Evolutionary conservation across 2,113 vertebrate genomes (phyloP), one percentile per base, ranked within the genome.

Genomic region (Dipodomys stephensi): DNA sequence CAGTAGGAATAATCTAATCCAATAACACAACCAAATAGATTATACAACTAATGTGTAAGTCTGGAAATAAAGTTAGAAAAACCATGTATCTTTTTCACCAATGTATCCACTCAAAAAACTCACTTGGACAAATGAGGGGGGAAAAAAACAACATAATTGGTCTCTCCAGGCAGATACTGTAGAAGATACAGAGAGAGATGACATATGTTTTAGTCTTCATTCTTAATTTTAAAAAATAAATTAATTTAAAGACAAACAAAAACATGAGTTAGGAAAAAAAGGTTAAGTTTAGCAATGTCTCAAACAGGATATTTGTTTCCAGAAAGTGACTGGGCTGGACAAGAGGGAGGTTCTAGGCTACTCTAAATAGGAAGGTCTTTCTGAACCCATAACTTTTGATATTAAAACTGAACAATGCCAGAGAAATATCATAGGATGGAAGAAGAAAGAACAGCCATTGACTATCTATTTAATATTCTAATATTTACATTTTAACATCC

Each of bases 11-110:
- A 6, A 91, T 57, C 53, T 13, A 89, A 87, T 57, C 4, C 20
- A 64, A 64, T 67, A 81, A 71, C 25, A 77, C 80, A 89, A 28
- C 2, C 18, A 30, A 90, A 78, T 0, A 74, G 7, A 81, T 1
- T 27, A 1, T 3, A 5, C 19, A 67, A 23, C 6, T 67, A 5
- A 81, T 19, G 1, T 64, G 23, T 23, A 49, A 71, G 4, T 74
- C 23, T 92, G 60, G 89, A 93, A 81, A 46, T 49, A 25, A 68
- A 91, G 49, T 77, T 22, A 30, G 32, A 25, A 80, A 92, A 80
- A 15, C 6, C 4, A n/a, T 27, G 7, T 4, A 39, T 68, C 4
- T 85, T 22, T 62, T 64, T 67, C 35, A 71, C 35, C 27, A n/a
- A 80, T n/a, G 4, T 22, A 15, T 30, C n/a, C 19, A 68, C 28